Evolutionary conservation across 1,140 invertebrate species (phyloP).

Genomic region (Belonocnema kinseyi): DNA sequence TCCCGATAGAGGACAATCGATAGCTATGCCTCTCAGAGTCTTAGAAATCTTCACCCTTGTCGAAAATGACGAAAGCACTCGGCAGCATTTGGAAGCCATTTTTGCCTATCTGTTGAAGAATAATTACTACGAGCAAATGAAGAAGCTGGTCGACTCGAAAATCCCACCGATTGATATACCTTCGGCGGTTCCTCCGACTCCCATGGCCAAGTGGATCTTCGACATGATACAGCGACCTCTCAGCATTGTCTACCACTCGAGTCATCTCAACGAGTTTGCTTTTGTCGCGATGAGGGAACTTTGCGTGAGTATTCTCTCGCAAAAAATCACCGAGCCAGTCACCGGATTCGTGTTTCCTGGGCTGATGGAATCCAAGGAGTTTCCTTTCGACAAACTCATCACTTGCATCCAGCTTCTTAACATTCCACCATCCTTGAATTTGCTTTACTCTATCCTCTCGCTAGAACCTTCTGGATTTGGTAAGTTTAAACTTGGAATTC

Average conservation of each 20-base stretch:
- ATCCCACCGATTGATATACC: slow-evolving; percentile 82
- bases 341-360: slow-evolving; percentile 74
- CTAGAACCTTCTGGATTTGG: slow-evolving; percentile 81
- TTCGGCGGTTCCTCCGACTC: slow-evolving; percentile 83
- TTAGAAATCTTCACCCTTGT: slow-evolving; percentile 86
- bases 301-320: slow-evolving; percentile 64
- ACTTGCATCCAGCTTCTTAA: slow-evolving; percentile 71
- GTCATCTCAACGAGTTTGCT: slow-evolving; percentile 67
- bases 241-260: slow-evolving; percentile 66
- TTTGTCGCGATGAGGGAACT: slow-evolving; percentile 61
- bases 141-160: slow-evolving; percentile 82
- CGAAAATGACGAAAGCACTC: slow-evolving; percentile 73
- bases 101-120: slow-evolving; percentile 70
- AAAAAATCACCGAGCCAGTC: slow-evolving; percentile 70
- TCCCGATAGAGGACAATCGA: slow-evolving; percentile 69
- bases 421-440: slow-evolving; percentile 65
- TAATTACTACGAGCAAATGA: slow-evolving; percentile 84
- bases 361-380: slow-evolving; percentile 69
- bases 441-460: slow-evolving; percentile 80
- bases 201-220: slow-evolving; percentile 84
- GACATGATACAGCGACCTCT: slow-evolving; percentile 87
- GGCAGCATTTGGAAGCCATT: slow-evolving; percentile 60
- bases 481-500: slow-evolving; percentile 65
- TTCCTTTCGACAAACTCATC: slow-evolving; percentile 75
- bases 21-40: slow-evolving; percentile 86